These are phyloP conservation scores for Notechis scutatus DNA, from an alignment of 2,113 vertebrate genomes.

Conservation along the genomic window DNA sequence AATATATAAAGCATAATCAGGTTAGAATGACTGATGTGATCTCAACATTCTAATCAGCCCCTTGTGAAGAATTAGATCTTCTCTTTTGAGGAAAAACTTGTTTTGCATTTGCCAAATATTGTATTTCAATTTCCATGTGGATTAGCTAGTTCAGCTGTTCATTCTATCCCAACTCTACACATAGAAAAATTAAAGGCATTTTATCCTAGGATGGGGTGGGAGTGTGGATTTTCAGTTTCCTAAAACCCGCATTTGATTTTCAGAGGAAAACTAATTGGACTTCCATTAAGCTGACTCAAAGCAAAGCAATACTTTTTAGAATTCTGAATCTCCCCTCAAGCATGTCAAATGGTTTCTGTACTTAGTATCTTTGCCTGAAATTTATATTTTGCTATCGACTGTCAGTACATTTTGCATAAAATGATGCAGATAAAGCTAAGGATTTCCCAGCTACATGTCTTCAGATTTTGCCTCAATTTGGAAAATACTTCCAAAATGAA, in stretches of 20 bases:
- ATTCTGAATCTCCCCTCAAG: neutral
- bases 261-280: neutral
- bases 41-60: neutral
- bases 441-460: neutral
- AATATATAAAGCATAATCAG: neutral
- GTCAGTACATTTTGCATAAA: neutral
- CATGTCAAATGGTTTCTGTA: neutral
- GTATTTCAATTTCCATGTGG: neutral
- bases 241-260: neutral
- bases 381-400: neutral
- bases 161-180: neutral
- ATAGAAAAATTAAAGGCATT: neutral
- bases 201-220: neutral
- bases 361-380: neutral
- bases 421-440: neutral
- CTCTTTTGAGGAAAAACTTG: neutral
- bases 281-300: neutral
- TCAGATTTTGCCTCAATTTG: neutral
- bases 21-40: neutral
- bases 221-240: neutral
- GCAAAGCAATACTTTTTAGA: neutral
- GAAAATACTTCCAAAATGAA: neutral
- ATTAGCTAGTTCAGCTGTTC: neutral
- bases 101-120: neutral
- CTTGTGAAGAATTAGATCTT: neutral